phyloP scores from a whole-genome alignment of 2,797 vertebrate species.

The Carduelis carduelis region DNA sequence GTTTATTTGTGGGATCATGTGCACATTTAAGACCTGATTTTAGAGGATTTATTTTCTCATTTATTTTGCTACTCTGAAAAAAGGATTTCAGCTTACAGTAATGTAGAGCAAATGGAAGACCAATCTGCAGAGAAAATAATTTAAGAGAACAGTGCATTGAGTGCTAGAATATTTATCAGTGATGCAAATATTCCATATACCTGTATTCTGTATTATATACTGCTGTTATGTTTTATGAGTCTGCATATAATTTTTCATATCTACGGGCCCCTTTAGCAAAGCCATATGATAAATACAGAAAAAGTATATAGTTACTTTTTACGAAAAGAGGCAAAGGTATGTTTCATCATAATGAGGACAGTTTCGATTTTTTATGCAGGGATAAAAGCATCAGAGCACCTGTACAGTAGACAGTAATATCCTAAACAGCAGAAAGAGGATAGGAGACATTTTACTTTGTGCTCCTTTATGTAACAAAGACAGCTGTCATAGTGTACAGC shows the following conservation, averaged over 20 bases:
- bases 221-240: not conserved
- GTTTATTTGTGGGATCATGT: not conserved
- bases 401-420: not conserved
- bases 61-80: not conserved
- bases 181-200: not conserved
- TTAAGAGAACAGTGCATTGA: not conserved
- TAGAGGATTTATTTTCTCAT: not conserved
- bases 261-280: not conserved
- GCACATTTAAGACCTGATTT: not conserved
- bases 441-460: not conserved
- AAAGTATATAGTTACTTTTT: not conserved
- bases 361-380: not conserved
- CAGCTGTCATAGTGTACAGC: not conserved
- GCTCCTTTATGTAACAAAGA: not conserved
- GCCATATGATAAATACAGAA: rapidly evolving
- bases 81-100: not conserved
- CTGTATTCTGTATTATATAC: not conserved
- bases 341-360: not conserved
- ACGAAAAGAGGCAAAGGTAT: not conserved
- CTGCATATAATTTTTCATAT: not conserved
- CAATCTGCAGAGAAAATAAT: not conserved
- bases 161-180: not conserved
- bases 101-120: not conserved
- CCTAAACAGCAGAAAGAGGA: not conserved
- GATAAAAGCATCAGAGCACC: not conserved